A percentile compares a stretch with the other conserved stretches of the same genome.
These are phyloP conservation scores for Melanocharis versteri DNA, from an alignment of 2,113 vertebrate genomes.

Conservation along the genomic window DNA sequence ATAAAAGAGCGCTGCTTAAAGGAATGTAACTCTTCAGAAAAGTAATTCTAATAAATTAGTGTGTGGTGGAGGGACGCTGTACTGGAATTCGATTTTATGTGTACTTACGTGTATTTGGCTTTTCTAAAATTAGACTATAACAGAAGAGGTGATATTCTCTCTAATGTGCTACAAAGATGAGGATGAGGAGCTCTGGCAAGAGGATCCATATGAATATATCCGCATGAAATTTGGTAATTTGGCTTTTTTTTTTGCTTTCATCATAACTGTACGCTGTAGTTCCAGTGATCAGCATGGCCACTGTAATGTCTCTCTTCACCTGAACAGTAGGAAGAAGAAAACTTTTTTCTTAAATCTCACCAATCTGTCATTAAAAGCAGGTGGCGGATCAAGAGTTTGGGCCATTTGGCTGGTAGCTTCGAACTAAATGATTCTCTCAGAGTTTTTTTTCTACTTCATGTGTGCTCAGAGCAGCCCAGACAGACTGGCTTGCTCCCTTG, in stretches of 20 bases:
- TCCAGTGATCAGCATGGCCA: not conserved
- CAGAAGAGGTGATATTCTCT: constrained; percentile 93
- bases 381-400: not conserved
- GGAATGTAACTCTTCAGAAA: not conserved
- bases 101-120: not conserved
- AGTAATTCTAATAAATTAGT: not conserved
- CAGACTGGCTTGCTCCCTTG: not conserved
- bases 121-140: constrained; percentile 77
- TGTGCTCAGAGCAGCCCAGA: not conserved
- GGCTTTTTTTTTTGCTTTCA: not conserved
- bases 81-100: not conserved
- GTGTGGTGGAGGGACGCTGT: not conserved
- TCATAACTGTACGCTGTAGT: not conserved
- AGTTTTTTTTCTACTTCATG: not conserved
- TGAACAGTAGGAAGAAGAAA: not conserved
- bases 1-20: not conserved
- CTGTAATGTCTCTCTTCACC: not conserved
- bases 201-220: constrained; percentile 95
- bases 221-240: constrained; percentile 94
- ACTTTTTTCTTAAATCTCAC: not conserved
- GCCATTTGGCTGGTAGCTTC: not conserved
- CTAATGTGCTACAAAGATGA: constrained; percentile 99
- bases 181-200: constrained; percentile 96
- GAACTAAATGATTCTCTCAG: not conserved
- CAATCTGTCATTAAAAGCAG: not conserved